Evolutionary conservation across 37 sponge, comb jelly and placozoan species (phyloP).

Genomic region (Spongilla lacustris): DNA sequence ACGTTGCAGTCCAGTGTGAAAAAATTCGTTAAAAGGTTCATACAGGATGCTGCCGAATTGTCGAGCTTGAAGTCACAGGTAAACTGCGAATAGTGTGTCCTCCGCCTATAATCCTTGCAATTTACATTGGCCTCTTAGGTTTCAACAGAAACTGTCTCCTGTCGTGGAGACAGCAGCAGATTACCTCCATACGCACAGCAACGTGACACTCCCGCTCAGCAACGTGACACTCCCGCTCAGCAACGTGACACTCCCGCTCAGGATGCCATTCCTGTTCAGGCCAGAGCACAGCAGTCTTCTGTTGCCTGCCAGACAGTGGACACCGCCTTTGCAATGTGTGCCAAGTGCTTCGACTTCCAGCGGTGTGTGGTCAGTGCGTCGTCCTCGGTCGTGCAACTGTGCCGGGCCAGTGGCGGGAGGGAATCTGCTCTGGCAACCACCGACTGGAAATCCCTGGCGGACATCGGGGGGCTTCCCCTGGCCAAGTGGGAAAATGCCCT

Average conservation of each 20-base stretch:
- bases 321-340: slow-evolving; percentile 67
- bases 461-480: slow-evolving; percentile 13
- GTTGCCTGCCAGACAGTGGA: slow-evolving; percentile 56
- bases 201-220: not conserved
- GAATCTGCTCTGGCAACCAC: not conserved
- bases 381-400: not conserved
- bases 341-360: slow-evolving; percentile 30
- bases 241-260: not conserved
- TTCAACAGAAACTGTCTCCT: not conserved
- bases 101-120: too few relatives aligned
- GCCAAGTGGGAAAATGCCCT: slow-evolving; percentile 14
- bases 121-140: too few relatives aligned
- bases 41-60: not conserved
- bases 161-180: not conserved
- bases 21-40: slow-evolving; percentile 24
- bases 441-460: slow-evolving; percentile 33
- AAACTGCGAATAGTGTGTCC: not conserved
- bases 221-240: not conserved
- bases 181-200: not conserved
- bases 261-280: not conserved
- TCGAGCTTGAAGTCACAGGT: slow-evolving; percentile 35
- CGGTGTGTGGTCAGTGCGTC: not conserved
- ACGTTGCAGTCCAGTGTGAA: slow-evolving; percentile 56
- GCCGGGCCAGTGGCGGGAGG: not conserved
- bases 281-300: not conserved